Conservation (phyloP, 2,113 vertebrate genomes). For the Galemys pyrenaicus region DNA sequence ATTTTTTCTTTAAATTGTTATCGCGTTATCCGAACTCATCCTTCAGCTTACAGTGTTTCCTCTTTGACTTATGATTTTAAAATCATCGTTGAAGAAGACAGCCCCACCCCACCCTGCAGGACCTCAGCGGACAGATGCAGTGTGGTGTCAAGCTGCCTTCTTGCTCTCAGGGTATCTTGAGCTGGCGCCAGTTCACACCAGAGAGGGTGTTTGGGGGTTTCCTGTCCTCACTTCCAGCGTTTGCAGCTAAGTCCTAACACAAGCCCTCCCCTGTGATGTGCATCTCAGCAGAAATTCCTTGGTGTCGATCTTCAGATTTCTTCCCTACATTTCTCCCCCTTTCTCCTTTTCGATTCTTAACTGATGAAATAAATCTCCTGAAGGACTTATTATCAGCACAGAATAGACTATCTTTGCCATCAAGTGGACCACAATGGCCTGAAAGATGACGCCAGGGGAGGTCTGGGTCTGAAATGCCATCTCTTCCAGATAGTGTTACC, state of each 20-base stretch:
- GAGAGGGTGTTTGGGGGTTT: not conserved
- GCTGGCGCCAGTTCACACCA: too few species aligned
- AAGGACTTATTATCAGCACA: not conserved
- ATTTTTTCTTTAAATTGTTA: not conserved
- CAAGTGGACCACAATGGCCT: not conserved
- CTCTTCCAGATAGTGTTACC: not conserved
- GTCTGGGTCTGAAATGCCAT: not conserved
- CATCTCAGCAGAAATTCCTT: not conserved
- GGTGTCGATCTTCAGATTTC: not conserved
- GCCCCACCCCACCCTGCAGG: not conserved
- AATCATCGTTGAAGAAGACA: not conserved
- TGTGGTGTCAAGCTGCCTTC: not conserved
- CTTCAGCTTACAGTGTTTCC: not conserved
- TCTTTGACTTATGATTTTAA: not conserved
- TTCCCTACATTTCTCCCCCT: not conserved
- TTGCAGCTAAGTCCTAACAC: not conserved
- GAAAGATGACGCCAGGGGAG: not conserved
- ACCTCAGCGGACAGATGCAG: not conserved
- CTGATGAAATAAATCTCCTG: constrained; percentile 11
- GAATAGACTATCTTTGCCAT: not conserved
- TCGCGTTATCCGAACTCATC: not conserved
- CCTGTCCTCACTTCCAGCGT: not conserved
- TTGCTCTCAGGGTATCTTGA: not conserved
- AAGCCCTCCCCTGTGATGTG: not conserved
- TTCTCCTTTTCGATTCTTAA: constrained; percentile 11